Percentiles rank a stretch among this genome's conserved stretches.
phyloP scores from a whole-genome alignment of 1,140 invertebrate genomes.

The Bombus sylvicola region DNA sequence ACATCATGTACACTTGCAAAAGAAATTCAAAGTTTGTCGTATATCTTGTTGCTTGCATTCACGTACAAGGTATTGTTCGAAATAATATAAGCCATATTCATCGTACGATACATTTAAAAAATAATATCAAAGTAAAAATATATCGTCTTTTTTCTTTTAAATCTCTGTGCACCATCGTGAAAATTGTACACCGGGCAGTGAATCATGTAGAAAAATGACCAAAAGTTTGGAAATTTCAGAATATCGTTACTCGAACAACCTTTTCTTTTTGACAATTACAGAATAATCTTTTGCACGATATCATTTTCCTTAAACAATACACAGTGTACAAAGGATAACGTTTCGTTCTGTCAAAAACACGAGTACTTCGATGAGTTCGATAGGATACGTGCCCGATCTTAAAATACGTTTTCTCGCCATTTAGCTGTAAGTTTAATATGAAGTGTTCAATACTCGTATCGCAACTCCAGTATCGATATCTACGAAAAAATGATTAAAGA shows the following conservation, averaged over 20 bases:
- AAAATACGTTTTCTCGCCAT: background rate
- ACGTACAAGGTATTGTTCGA: background rate
- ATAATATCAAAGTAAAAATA: background rate
- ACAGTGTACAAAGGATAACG: conserved; percentile 20
- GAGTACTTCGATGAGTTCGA: background rate
- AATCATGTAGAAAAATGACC: conserved; percentile 27
- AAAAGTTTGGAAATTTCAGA: conserved; percentile 5
- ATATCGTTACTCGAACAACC: background rate
- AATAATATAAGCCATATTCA: conserved; percentile 17
- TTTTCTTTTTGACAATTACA: background rate
- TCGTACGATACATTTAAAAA: background rate
- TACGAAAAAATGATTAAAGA: conserved; percentile 25
- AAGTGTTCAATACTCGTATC: conserved; percentile 3
- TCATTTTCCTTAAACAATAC: background rate
- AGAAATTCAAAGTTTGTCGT: background rate
- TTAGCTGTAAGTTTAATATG: background rate
- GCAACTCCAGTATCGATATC: background rate
- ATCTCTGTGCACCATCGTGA: background rate
- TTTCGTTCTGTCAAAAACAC: background rate
- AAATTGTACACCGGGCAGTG: conserved; percentile 39
- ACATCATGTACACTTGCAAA: background rate
- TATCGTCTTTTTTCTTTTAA: background rate
- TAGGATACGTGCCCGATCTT: background rate
- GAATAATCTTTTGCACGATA: background rate
- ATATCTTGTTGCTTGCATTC: background rate